Conservation (phyloP, 1,140 invertebrate species). For the Teleopsis dalmanni region DNA sequence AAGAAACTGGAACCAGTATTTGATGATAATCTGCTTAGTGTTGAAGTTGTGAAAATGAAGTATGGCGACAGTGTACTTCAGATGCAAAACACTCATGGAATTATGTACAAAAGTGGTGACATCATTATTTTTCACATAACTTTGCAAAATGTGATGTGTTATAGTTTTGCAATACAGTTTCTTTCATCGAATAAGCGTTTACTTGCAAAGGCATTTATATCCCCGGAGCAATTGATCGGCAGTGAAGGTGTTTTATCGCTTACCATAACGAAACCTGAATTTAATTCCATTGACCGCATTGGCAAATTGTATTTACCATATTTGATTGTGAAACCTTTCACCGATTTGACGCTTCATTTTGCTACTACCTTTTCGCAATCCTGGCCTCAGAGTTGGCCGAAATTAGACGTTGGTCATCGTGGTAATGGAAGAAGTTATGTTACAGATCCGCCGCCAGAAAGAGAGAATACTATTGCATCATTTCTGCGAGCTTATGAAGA, state of each 20-base stretch:
- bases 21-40: slow-evolving; percentile 25
- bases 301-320: slow-evolving; percentile 58
- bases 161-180: slow-evolving; percentile 27
- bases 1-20: not conserved
- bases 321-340: slow-evolving; percentile 52
- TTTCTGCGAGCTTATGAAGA: slow-evolving; percentile 77
- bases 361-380: slow-evolving; percentile 71
- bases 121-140: slow-evolving; percentile 46
- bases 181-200: slow-evolving; percentile 36
- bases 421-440: slow-evolving; percentile 66
- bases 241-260: slow-evolving; percentile 71
- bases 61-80: slow-evolving; percentile 32
- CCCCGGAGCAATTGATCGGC: slow-evolving; percentile 33
- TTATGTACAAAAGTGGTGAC: slow-evolving; percentile 31
- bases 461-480: slow-evolving; percentile 91
- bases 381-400: slow-evolving; percentile 75
- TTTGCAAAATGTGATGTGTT: slow-evolving; percentile 45
- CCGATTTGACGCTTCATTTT: slow-evolving; percentile 67
- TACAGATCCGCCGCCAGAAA: slow-evolving; percentile 63
- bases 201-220: slow-evolving; percentile 76
- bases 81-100: slow-evolving; percentile 23
- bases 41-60: slow-evolving; percentile 31
- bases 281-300: slow-evolving; percentile 48
- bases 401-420: slow-evolving; percentile 84
- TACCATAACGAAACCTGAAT: slow-evolving; percentile 60